These are phyloP conservation scores for Agonopterix arenella DNA, from an alignment of 2,888 invertebrate genomes.

Conservation along the genomic window DNA sequence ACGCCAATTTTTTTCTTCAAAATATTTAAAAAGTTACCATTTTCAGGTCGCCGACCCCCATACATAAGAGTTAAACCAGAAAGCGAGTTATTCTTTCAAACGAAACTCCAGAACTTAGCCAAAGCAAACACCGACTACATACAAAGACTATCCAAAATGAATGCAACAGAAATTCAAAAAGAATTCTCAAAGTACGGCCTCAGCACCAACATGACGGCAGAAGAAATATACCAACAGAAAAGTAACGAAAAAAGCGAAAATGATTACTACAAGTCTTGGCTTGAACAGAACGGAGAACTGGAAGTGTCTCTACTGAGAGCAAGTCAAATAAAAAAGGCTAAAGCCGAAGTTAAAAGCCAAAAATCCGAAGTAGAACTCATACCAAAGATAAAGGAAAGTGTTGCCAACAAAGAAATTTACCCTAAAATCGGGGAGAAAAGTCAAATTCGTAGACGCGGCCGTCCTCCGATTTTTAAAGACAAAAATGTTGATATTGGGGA, in stretches of 20 bases:
- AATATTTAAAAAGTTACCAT: neutral
- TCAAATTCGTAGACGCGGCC: slow-evolving; percentile 47
- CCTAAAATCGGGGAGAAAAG: slow-evolving; percentile 48
- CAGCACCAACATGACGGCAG: slow-evolving; percentile 33
- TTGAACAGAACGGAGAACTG: slow-evolving; percentile 67
- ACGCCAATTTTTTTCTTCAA: neutral
- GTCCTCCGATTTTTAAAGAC: slow-evolving; percentile 66
- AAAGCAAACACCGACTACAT: slow-evolving; percentile 59
- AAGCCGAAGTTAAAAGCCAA: slow-evolving; percentile 37
- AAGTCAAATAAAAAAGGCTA: slow-evolving; percentile 46
- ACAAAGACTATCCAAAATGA: slow-evolving; percentile 57
- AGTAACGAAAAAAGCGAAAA: slow-evolving; percentile 46
- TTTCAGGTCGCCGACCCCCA: slow-evolving; percentile 39
- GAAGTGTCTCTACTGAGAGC: slow-evolving; percentile 65
- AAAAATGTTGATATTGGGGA: slow-evolving; percentile 64
- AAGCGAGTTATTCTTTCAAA: slow-evolving; percentile 62
- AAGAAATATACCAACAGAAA: slow-evolving; percentile 38
- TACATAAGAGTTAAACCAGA: slow-evolving; percentile 63
- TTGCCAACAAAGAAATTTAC: slow-evolving; percentile 37
- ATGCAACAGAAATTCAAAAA: slow-evolving; percentile 50
- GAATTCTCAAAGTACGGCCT: slow-evolving; percentile 66
- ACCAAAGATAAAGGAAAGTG: slow-evolving; percentile 45
- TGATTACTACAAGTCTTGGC: slow-evolving; percentile 68
- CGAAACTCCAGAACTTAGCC: slow-evolving; percentile 52
- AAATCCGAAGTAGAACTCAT: slow-evolving; percentile 64